A percentile compares a stretch with the other conserved stretches of the same genome.
Evolutionary conservation across 2,888 invertebrate species (phyloP).

Genomic region (Eremobia ochroleuca): DNA sequence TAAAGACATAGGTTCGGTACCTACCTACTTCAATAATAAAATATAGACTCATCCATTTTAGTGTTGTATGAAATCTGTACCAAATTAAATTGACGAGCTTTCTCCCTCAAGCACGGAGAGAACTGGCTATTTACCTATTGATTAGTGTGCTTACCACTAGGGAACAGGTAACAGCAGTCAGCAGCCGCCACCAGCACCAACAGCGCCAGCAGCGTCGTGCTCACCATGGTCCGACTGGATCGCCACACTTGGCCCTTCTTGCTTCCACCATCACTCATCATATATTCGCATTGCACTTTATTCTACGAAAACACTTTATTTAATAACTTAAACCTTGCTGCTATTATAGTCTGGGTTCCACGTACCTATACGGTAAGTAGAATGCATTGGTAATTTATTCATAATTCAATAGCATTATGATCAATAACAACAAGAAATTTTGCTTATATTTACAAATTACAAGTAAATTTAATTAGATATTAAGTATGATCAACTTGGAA

Average conservation of each 20-base stretch:
- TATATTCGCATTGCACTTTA: slow-evolving; percentile 67
- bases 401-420: slow-evolving; percentile 37
- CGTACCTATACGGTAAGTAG: not conserved
- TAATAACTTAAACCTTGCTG: not conserved
- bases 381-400: slow-evolving; percentile 10
- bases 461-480: slow-evolving; percentile 65
- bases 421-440: slow-evolving; percentile 50
- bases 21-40: not conserved
- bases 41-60: too few species aligned
- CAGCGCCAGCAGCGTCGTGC: slow-evolving; percentile 72
- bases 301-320: slow-evolving; percentile 39
- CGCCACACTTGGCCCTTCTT: slow-evolving; percentile 67
- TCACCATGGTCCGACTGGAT: slow-evolving; percentile 79
- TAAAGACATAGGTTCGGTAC: not conserved
- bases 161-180: slow-evolving; percentile 89
- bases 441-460: slow-evolving; percentile 46
- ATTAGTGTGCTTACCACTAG: slow-evolving; percentile 85
- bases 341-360: not conserved
- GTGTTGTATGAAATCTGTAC: not conserved
- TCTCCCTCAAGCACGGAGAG: not conserved
- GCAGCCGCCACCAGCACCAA: slow-evolving; percentile 76
- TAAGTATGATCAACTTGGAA: slow-evolving; percentile 60
- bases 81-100: not conserved
- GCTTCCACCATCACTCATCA: slow-evolving; percentile 81
- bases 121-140: not conserved